A percentile compares a stretch with the other conserved stretches of the same genome.
These are phyloP conservation scores for Pentamera pediparva DNA, from an alignment of 53 echinoderm and acorn worm genomes.

Conservation along the genomic window DNA sequence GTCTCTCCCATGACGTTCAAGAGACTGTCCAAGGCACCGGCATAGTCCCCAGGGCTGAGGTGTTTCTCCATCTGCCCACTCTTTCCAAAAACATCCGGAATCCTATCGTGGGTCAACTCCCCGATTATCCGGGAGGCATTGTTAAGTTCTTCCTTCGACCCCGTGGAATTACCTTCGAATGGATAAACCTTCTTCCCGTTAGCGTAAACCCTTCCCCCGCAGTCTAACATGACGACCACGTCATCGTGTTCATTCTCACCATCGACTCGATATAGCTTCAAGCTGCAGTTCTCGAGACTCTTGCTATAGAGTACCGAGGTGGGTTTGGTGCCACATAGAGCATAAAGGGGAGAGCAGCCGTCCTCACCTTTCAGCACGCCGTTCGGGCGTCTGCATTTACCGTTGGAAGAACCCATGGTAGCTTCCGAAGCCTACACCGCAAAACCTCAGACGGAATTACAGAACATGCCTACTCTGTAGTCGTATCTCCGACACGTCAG, in stretches of 20 bases:
- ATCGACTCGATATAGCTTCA: conserved; percentile 85
- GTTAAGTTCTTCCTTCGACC: conserved; percentile 32
- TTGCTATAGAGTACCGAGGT: conserved; percentile 91
- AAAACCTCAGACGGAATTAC: too few relatives aligned
- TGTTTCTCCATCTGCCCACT: conserved; percentile 66
- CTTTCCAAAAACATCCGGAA: conserved; percentile 64
- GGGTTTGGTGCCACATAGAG: conserved; percentile 65
- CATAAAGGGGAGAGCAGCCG: conserved; percentile 47
- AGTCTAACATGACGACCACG: conserved; percentile 85
- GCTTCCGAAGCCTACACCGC: too few relatives aligned
- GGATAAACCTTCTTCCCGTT: conserved; percentile 92
- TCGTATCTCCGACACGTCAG: too few relatives aligned
- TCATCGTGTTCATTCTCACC: conserved; percentile 52
- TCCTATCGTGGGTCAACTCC: conserved; percentile 16
- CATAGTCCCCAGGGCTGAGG: conserved; percentile 63
- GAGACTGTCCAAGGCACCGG: conserved; percentile 73
- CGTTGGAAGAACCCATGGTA: conserved; percentile 54
- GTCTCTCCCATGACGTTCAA: conserved; percentile 73
- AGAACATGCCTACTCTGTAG: too few relatives aligned
- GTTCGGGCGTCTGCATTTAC: conserved; percentile 45
- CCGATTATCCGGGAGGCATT: conserved; percentile 2
- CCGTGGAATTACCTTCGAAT: conserved; percentile 46
- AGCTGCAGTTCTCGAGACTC: conserved; percentile 87
- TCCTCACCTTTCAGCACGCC: conserved; percentile 39
- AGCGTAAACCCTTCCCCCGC: conserved; percentile 90